Conservation (phyloP, 2,797 vertebrate genomes). For the Thamnophis elegans region DNA sequence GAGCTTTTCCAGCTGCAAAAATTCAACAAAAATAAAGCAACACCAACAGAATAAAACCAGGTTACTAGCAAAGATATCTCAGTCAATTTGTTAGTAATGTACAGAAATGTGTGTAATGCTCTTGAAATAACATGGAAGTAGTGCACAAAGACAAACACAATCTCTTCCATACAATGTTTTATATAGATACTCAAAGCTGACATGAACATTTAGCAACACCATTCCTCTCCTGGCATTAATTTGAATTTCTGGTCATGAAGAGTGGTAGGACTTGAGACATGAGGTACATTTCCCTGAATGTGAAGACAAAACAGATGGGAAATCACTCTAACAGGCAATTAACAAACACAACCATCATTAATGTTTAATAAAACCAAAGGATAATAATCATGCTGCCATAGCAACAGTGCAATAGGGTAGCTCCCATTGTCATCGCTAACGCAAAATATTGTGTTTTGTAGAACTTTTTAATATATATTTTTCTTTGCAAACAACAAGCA, state of each 20-base stretch:
- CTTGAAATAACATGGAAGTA: neutral
- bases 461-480: conserved; percentile 17
- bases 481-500: conserved; percentile 18
- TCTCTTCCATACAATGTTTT: neutral
- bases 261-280: conserved; percentile 1
- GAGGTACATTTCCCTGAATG: conserved; percentile 13
- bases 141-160: neutral
- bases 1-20: neutral
- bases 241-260: conserved; percentile 35
- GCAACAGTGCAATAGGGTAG: conserved; percentile 28
- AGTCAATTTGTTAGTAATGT: neutral
- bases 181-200: neutral
- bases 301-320: conserved; percentile 22
- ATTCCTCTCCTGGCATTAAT: conserved; percentile 23
- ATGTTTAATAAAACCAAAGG: conserved; percentile 44
- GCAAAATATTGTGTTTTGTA: conserved; percentile 25
- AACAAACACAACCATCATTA: conserved; percentile 44
- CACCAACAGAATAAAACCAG: neutral
- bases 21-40: neutral
- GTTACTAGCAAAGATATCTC: neutral
- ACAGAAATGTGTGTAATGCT: neutral
- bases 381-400: conserved; percentile 50
- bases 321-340: conserved; percentile 21
- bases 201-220: neutral
- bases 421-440: conserved; percentile 21